Evolutionary conservation across 2,113 vertebrate genomes (phyloP), one percentile per base, ranked within the genome.

Genomic region (Dendrocopos noguchii): DNA sequence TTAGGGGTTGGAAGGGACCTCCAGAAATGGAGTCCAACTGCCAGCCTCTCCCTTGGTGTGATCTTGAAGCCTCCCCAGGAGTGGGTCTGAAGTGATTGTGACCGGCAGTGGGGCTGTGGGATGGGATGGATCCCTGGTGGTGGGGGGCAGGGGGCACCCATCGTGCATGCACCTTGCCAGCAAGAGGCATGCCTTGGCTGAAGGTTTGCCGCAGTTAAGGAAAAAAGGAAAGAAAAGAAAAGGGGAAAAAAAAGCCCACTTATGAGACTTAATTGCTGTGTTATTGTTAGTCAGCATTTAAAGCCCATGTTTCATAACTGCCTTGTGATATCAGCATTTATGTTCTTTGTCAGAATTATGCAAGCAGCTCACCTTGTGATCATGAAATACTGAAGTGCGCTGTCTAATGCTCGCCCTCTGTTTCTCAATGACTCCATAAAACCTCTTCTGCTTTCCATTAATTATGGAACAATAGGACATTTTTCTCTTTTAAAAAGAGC

Each of bases 281-380:
- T 80, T 94, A 71, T 66, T 97, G 83, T 96, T 92, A 88, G 50
- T 64, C 70, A 70, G 75, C 59, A 68, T 91, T 87, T 91, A 88
- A 95, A 96, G 5, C 57, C 64, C 73, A 78, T 44, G 91, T 96
- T 96, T 94, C 78, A n/a, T 92, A 88, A 91, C 79, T 64, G 75
- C 79, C 95, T 86, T 93, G 86, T 93, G 93, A 79, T 92, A 80
- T 9, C 77, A 55, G 71, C 44, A 42, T 86, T 84, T 52, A 39
- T 86, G 63, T 91, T 88, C 80, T 67, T 68, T 82, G 81, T 84
- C 65, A 44, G 84, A 72, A 50, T 94, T 91, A 92, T 95, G 95
- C 86, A 96, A 97, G 86, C 93, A 80, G 80, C 83, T 93, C 91
- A 96, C 92, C 91, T 88, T 96, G 92, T 87, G 92, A 90, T 93